These are phyloP conservation scores for Amblyteles armatorius DNA, from an alignment of 2,888 invertebrate species.

Conservation along the genomic window DNA sequence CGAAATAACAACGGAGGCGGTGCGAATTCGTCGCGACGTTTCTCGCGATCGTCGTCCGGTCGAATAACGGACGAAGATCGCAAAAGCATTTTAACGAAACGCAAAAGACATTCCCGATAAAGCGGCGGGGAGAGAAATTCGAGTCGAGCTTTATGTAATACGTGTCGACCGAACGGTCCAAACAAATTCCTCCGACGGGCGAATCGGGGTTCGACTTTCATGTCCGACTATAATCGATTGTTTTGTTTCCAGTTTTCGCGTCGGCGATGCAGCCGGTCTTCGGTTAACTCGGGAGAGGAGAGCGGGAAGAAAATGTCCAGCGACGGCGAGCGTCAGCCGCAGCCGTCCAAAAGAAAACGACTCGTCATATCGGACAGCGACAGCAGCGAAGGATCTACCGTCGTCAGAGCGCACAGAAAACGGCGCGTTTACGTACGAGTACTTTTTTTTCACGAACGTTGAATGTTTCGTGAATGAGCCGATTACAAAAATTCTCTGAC, in stretches of 20 bases:
- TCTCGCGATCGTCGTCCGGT: neutral
- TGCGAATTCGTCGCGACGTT: neutral
- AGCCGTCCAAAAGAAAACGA: conserved; percentile 77
- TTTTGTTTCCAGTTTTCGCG: conserved; percentile 17
- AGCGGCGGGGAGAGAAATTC: neutral
- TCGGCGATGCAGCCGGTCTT: conserved; percentile 39
- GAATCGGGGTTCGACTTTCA: neutral
- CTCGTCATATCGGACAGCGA: conserved; percentile 78
- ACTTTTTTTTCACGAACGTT: neutral
- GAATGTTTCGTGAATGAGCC: no score
- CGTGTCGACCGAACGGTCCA: neutral
- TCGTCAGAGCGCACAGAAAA: conserved; percentile 75
- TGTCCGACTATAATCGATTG: neutral
- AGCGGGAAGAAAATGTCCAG: conserved; percentile 77
- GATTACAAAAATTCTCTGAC: neutral
- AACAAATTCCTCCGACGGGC: neutral
- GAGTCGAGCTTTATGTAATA: neutral
- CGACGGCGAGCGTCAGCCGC: conserved; percentile 76
- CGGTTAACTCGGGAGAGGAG: conserved; percentile 31
- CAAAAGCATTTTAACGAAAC: neutral
- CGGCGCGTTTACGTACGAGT: conserved; percentile 76
- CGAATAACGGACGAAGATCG: neutral
- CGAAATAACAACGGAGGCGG: conserved; percentile 2
- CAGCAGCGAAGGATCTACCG: conserved; percentile 79
- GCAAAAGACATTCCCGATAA: neutral